These are phyloP conservation scores for Drosophila sp. DNA, from an alignment of 1,140 invertebrate genomes.

Conservation along the genomic window DNA sequence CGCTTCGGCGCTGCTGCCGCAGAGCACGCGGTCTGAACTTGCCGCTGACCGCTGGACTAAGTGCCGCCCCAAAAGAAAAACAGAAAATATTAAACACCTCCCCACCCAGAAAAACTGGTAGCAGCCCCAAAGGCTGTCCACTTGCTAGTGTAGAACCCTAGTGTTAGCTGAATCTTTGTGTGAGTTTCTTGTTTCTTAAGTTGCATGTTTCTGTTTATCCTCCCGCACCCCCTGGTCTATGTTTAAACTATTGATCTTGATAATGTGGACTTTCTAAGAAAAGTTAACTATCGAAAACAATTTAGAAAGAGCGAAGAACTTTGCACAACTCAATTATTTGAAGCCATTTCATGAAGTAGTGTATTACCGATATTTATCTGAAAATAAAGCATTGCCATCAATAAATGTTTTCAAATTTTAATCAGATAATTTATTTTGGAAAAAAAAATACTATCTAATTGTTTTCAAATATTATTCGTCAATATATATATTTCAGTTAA, in stretches of 20 bases:
- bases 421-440: no score
- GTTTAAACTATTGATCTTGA: slow-evolving; percentile 23
- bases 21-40: slow-evolving; percentile 74
- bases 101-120: slow-evolving; percentile 16
- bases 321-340: no score
- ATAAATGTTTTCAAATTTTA: no score
- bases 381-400: no score
- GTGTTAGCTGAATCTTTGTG: slow-evolving; percentile 61
- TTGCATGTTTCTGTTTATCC: slow-evolving; percentile 29
- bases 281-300: background rate
- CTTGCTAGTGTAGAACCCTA: slow-evolving; percentile 60
- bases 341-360: no score
- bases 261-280: background rate
- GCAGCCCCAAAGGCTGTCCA: slow-evolving; percentile 20
- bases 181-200: slow-evolving; percentile 21
- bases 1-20: slow-evolving; percentile 78
- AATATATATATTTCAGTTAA: no score
- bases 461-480: no score
- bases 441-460: no score
- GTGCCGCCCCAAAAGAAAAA: slow-evolving; percentile 12
- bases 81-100: background rate
- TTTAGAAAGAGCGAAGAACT: no score
- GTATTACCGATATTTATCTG: no score
- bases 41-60: slow-evolving; percentile 3
- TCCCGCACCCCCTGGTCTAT: background rate